phyloP scores from a whole-genome alignment of 2,797 vertebrate genomes.

The Cynopterus sphinx region DNA sequence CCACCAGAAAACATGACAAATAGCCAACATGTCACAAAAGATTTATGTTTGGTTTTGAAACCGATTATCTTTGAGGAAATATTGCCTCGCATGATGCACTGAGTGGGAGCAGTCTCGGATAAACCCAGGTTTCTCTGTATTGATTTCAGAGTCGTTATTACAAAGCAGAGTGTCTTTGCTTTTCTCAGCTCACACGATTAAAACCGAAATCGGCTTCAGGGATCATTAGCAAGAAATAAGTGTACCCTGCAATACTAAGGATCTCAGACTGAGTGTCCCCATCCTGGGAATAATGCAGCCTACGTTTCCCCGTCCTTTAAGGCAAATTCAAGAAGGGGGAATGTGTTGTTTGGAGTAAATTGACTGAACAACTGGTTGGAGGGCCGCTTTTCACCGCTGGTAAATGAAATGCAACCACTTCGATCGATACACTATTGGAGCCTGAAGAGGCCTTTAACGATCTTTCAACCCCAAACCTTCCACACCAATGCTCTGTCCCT shows the following conservation, averaged over 20 bases:
- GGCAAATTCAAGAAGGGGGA: not conserved
- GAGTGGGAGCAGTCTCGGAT: constrained; percentile 56
- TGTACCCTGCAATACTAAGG: not conserved
- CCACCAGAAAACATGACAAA: constrained; percentile 74
- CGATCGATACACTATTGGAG: not conserved
- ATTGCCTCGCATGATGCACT: constrained; percentile 65
- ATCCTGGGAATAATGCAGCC: not conserved
- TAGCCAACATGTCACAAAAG: constrained; percentile 56
- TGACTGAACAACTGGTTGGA: not conserved
- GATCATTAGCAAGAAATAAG: constrained; percentile 67
- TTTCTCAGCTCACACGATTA: constrained; percentile 53
- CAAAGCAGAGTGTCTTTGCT: constrained; percentile 43
- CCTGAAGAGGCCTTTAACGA: not conserved
- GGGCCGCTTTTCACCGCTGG: not conserved
- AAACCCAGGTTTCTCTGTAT: constrained; percentile 66
- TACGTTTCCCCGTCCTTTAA: not conserved
- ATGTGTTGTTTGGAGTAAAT: not conserved
- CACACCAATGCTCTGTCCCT: not conserved
- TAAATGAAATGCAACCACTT: constrained; percentile 25
- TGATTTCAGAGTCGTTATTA: constrained; percentile 75
- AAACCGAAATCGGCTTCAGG: constrained; percentile 67
- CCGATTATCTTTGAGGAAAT: constrained; percentile 72
- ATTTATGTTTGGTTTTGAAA: constrained; percentile 79
- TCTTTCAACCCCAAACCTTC: not conserved
- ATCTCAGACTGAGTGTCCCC: not conserved